Conservation (phyloP, 2,113 vertebrate species). For the Thinocorus orbignyianus region DNA sequence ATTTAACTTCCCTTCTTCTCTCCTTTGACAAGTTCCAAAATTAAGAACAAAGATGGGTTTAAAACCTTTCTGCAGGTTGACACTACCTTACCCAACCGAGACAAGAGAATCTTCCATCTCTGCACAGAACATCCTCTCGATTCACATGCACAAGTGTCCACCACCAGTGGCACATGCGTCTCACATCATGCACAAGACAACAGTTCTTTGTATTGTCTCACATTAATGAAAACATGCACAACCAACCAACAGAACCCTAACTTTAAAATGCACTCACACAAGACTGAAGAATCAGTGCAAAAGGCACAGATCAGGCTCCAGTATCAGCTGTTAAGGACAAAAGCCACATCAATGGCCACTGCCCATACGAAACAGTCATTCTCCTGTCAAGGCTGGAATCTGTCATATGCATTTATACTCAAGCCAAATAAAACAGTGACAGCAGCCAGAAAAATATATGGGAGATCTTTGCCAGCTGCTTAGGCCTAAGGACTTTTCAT, state of each 20-base stretch:
- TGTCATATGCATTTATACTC: background rate
- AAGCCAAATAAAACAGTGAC: background rate
- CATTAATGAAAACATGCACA: background rate
- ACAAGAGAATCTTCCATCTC: background rate
- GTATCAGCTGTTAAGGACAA: background rate
- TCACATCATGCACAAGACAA: accelerated
- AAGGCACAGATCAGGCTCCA: background rate
- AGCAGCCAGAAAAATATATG: background rate
- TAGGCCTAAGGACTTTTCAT: background rate
- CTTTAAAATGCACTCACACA: background rate
- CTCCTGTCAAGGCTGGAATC: background rate
- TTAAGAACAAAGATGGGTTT: background rate
- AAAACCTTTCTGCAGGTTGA: background rate
- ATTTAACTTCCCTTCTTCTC: background rate
- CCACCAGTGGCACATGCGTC: accelerated
- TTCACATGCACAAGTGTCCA: background rate
- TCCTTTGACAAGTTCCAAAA: background rate
- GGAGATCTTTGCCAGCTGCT: background rate
- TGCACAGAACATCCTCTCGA: background rate
- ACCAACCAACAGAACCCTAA: background rate
- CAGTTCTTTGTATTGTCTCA: background rate
- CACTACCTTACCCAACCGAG: background rate
- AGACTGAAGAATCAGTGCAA: background rate
- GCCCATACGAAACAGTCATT: background rate
- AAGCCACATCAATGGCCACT: background rate